A percentile compares a stretch with the other conserved stretches of the same genome.
Evolutionary conservation across 2,797 vertebrate genomes (phyloP).

Genomic region (Acanthis flammea): DNA sequence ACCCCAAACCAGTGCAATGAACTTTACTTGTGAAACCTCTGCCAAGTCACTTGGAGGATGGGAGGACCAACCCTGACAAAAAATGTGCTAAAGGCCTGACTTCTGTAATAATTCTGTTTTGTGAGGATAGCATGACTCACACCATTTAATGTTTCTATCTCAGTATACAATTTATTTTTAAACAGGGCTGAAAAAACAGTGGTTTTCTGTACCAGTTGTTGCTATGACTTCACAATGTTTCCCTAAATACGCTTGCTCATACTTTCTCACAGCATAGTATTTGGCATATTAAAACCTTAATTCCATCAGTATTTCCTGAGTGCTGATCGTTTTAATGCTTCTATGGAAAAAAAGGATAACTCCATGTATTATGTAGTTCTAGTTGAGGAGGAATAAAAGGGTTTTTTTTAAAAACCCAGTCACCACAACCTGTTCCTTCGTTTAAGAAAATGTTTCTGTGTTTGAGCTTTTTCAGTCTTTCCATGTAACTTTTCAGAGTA

Average conservation of each 20-base stretch:
- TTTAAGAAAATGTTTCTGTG: not conserved
- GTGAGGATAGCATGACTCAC: conserved; percentile 70
- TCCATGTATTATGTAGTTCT: not conserved
- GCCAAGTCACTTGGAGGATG: not conserved
- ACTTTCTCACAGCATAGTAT: conserved; percentile 62
- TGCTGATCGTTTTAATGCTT: not conserved
- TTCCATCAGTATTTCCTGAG: conserved; percentile 48
- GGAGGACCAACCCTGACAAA: conserved; percentile 48
- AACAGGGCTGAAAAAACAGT: conserved; percentile 59
- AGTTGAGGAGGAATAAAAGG: not conserved
- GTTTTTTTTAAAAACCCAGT: not conserved
- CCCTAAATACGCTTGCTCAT: conserved; percentile 69
- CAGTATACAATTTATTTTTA: conserved; percentile 75
- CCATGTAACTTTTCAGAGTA: not conserved
- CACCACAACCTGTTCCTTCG: not conserved
- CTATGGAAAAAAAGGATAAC: conserved; percentile 5
- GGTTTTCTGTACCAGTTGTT: conserved; percentile 69
- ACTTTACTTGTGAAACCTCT: not conserved
- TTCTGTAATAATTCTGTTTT: conserved; percentile 46
- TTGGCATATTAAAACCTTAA: not conserved
- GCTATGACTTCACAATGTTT: conserved; percentile 78
- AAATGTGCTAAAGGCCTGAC: conserved; percentile 43
- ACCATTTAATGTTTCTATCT: conserved; percentile 65
- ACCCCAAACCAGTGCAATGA: not conserved
- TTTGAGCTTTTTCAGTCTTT: not conserved